Conservation (phyloP, 2,888 invertebrate species). For the Drosophila colorata region DNA sequence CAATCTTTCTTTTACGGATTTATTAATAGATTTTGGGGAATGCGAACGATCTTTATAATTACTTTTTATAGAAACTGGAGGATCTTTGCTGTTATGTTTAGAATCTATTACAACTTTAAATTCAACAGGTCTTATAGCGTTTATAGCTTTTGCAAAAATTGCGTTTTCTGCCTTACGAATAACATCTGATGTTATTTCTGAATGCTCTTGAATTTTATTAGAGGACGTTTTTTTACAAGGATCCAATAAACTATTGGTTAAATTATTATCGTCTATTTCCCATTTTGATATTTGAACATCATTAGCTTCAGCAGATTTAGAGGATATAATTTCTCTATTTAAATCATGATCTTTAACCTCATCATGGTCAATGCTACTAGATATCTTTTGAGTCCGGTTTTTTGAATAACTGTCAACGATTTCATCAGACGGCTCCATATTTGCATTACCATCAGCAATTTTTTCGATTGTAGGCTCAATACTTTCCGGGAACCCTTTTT, state of each 20-base stretch:
- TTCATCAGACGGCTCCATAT: slow-evolving; percentile 30
- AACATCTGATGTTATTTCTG: slow-evolving; percentile 93
- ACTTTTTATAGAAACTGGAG: slow-evolving; percentile 64
- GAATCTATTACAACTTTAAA: slow-evolving; percentile 85
- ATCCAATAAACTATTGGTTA: slow-evolving; percentile 85
- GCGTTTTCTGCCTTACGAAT: slow-evolving; percentile 96
- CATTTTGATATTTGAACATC: slow-evolving; percentile 94
- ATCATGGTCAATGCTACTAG: slow-evolving; percentile 20
- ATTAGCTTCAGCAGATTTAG: slow-evolving; percentile 68
- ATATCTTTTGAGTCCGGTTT: slow-evolving; percentile 24
- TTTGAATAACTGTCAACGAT: slow-evolving; percentile 20
- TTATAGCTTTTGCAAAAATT: slow-evolving; percentile 94
- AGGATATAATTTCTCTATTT: slow-evolving; percentile 23
- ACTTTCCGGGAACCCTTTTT: slow-evolving; percentile 38
- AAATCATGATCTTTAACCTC: slow-evolving; percentile 52
- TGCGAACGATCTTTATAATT: slow-evolving; percentile 64
- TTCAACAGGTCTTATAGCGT: slow-evolving; percentile 91
- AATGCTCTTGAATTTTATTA: slow-evolving; percentile 84
- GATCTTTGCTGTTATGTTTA: slow-evolving; percentile 86
- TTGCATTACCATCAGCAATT: slow-evolving; percentile 7
- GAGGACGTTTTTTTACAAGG: slow-evolving; percentile 85
- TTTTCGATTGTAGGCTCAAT: slow-evolving; percentile 39
- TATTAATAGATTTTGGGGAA: slow-evolving; percentile 62
- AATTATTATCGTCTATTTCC: slow-evolving; percentile 95
- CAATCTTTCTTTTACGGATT: slow-evolving; percentile 91